A percentile compares a stretch with the other conserved stretches of the same genome.
Conservation (phyloP, 2,113 vertebrate species). For the Peromyscus leucopus region DNA sequence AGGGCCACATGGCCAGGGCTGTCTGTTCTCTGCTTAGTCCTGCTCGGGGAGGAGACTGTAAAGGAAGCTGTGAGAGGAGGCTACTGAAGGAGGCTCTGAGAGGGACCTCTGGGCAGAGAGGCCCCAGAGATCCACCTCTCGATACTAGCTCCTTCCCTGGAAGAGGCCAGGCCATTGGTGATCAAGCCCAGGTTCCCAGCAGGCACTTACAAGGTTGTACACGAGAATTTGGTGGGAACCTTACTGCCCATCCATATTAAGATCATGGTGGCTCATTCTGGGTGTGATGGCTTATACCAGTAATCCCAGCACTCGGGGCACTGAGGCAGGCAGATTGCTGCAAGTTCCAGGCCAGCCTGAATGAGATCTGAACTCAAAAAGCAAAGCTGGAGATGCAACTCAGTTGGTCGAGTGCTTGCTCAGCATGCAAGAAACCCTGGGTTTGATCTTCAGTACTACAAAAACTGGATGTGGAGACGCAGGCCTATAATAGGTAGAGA, state of each 20-base stretch:
- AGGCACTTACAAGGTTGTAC: not conserved
- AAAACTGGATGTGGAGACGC: too few species aligned
- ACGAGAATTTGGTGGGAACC: not conserved
- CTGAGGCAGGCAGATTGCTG: not conserved
- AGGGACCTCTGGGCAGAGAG: not conserved
- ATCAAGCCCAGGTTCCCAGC: not conserved
- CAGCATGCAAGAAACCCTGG: not conserved
- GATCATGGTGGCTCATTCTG: not conserved
- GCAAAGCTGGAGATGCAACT: not conserved
- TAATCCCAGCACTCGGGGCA: not conserved
- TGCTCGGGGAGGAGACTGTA: not conserved
- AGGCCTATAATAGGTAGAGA: not conserved
- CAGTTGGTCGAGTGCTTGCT: not conserved
- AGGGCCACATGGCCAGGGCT: not conserved
- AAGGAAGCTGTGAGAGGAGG: not conserved
- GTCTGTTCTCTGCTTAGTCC: not conserved
- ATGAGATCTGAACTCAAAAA: not conserved
- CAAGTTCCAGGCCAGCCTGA: not conserved
- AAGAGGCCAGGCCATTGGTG: not conserved
- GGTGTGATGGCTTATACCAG: not conserved
- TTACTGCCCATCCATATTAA: not conserved
- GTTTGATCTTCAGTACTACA: not conserved
- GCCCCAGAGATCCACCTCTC: not conserved
- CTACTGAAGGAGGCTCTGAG: too few species aligned
- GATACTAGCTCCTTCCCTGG: not conserved